Evolutionary conservation across 2,888 invertebrate species (phyloP), one percentile per base, ranked within the genome.

Genomic region (Callimorpha dominula): DNA sequence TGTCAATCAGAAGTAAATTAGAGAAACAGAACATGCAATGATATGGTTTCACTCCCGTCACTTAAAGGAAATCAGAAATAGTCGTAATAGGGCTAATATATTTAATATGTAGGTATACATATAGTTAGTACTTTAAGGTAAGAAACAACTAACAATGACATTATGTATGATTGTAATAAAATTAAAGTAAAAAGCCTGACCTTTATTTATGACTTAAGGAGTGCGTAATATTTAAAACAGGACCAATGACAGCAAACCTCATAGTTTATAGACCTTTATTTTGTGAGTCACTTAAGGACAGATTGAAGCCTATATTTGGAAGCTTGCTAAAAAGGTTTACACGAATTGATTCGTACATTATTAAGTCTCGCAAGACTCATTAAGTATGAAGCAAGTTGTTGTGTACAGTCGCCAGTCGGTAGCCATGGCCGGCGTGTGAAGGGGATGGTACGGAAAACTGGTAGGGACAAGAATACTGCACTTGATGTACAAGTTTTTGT

Each of bases 391-490:
- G 76, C 66, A 82, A 82, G 60, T 43, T 68, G 64, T 65, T 72
- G 63, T 11, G 64, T 52, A 68, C 17, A 40, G 20, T 50, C 4
- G 43, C 43, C 43, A 46, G 43, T 46, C 65, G 50, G 75, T 75
- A 73, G 73, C 76, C 79, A 79, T 52, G 79, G 81, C 70, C 81
- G 69, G 20, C 42, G 50, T 68, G 81, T 83, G 79, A 83, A 81
- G 73, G 83, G 78, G 80, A 79, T 73, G 68, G 43, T 60, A 43
- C 50, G 42, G 72, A 70, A 65, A 83, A 72, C 78, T 82, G 70
- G 80, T 76, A 63, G 64, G 46, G 60, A 67, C 74, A 71, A 73
- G 71, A 82, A 79, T 77, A 81, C 68, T 66, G 62, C 72, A 66
- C 71, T 72, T 46, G 69, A 54, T 52, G 52, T 68, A 70, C 72